Evolutionary conservation across 1,140 invertebrate genomes (phyloP).

Genomic region (Paralvinella palmiformis): DNA sequence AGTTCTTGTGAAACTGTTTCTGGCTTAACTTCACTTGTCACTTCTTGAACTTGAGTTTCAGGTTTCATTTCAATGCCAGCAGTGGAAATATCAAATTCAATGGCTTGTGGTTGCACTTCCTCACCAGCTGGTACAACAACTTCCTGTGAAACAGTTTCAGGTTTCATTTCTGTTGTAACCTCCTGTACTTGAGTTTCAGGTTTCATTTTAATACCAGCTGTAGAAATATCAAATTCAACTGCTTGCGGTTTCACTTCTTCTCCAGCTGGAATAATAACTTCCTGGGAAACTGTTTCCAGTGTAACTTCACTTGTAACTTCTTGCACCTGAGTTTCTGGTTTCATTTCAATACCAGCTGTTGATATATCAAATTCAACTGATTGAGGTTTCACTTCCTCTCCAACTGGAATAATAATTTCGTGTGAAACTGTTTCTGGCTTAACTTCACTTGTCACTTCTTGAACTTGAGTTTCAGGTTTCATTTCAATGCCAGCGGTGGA

Average conservation of each 20-base stretch:
- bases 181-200: background rate
- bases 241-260: conserved; percentile 13
- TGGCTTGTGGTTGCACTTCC: conserved; percentile 3
- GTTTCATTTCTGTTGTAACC: background rate
- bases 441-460: no score
- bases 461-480: no score
- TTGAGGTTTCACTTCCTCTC: no score
- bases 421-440: no score
- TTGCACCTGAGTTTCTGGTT: no score
- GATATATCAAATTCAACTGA: no score
- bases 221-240: conserved; percentile 6
- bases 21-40: background rate
- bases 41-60: background rate
- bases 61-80: conserved; percentile 4
- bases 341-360: no score
- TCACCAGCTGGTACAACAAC: background rate
- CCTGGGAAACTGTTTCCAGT: no score
- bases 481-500: no score
- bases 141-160: background rate
- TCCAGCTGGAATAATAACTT: background rate
- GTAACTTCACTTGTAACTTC: no score
- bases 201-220: conserved; percentile 5
- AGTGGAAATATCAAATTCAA: conserved; percentile 9
- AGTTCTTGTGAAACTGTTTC: background rate
- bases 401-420: no score